Evolutionary conservation across 2,888 invertebrate species (phyloP), one percentile per base, ranked within the genome.

Genomic region (Dromius quadrimaculatus): DNA sequence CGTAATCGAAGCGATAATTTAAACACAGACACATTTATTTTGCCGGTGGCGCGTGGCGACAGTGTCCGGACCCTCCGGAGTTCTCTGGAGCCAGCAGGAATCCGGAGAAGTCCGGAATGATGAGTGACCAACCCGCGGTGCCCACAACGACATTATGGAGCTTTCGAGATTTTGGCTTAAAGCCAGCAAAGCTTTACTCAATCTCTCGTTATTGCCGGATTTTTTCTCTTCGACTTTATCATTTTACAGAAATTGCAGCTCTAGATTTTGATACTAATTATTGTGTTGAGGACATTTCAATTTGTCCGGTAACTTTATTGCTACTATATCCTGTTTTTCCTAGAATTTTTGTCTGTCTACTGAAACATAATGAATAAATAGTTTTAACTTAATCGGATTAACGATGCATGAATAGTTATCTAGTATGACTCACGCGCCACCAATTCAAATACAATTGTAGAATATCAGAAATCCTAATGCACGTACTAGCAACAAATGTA

Each of bases 71-170:
- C 47, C 32, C 63, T 13, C 47, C 32, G 32, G 23, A 11, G 15
- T 28, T 8, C 6, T n/a, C 57, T 19, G 32, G 57, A 9, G 34
- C n/a, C 17, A 3, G n/a, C n/a, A n/a, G n/a, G n/a, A n/a, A n/a
- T n/a, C n/a, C n/a, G n/a, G n/a, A n/a, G n/a, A 3, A 38, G 38
- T 38, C 28, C 57, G 41, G 22, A 57, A 57, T 66, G 66, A 66
- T 66, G 66, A 66, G 66, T 66, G 54, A 54, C 66, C 57, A 20
- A 13, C 20, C 45, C 47, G 61, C 11, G 34, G 41, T 19, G 41
- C 28, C 59, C 50, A 54, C 50, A 66, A 66, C 54, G 66, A 66
- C 54, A 66, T 66, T 66, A 66, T 66, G 54, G 66, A 66, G 66
- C 54, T 38, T 9, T 20, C 34, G 61, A 61, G 61, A 17, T 36